A percentile compares a stretch with the other conserved stretches of the same genome.
Evolutionary conservation across 2,797 vertebrate genomes (phyloP).

Genomic region (Tachyglossus aculeatus): DNA sequence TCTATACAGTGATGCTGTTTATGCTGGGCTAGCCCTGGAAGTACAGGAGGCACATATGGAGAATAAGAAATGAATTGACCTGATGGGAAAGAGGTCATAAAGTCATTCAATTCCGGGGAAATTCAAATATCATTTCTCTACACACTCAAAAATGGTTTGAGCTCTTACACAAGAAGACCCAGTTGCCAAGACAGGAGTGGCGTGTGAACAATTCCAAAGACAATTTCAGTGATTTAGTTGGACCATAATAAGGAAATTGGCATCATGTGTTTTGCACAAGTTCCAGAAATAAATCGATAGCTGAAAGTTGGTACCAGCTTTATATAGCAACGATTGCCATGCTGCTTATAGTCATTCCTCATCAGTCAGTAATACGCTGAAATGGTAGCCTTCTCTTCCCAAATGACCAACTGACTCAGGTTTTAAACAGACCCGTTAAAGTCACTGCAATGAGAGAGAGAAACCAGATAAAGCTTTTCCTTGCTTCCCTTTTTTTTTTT

Average conservation of each 20-base stretch:
- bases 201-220: slow-evolving; percentile 21
- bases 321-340: background rate
- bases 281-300: slow-evolving; percentile 26
- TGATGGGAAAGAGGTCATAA: slow-evolving; percentile 62
- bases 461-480: too few relatives aligned
- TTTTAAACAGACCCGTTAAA: slow-evolving; percentile 3
- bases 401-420: background rate
- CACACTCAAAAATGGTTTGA: slow-evolving; percentile 37
- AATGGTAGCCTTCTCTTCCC: slow-evolving; percentile 17
- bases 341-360: slow-evolving; percentile 11
- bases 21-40: slow-evolving; percentile 22
- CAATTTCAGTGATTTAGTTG: slow-evolving; percentile 26
- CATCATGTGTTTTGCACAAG: slow-evolving; percentile 41
- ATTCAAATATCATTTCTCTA: slow-evolving; percentile 58
- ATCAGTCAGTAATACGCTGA: slow-evolving; percentile 10
- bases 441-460: background rate
- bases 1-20: slow-evolving; percentile 29
- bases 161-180: slow-evolving; percentile 29
- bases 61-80: slow-evolving; percentile 73
- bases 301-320: slow-evolving; percentile 12
- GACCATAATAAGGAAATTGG: slow-evolving; percentile 44
- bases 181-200: slow-evolving; percentile 36
- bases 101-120: slow-evolving; percentile 48
- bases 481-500: too few relatives aligned
- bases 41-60: slow-evolving; percentile 45